These are phyloP conservation scores for Forbesichthys agassizii DNA, from an alignment of 2,113 vertebrate genomes.

Conservation along the genomic window DNA sequence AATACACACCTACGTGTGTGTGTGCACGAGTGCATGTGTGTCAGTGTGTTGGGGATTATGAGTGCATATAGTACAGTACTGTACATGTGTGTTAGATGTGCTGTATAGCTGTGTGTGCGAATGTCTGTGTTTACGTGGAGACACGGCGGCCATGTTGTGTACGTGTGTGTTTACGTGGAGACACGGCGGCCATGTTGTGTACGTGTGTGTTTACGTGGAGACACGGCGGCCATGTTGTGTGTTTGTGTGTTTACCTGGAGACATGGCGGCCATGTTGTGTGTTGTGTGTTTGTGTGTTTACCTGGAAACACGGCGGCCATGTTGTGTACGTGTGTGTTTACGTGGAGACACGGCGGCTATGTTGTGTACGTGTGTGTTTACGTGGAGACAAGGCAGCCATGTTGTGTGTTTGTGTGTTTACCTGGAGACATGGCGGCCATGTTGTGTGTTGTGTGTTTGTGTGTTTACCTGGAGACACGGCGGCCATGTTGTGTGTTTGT, in stretches of 20 bases:
- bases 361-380: not conserved
- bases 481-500: not conserved
- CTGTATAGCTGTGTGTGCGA: not conserved
- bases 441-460: not conserved
- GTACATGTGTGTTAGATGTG: not conserved
- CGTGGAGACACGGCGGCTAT: not conserved
- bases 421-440: not conserved
- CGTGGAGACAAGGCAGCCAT: not conserved
- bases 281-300: too few species aligned
- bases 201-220: not conserved
- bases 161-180: not conserved
- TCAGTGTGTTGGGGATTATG: not conserved
- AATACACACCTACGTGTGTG: not conserved
- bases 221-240: constrained; percentile 32
- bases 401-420: not conserved
- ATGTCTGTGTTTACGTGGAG: not conserved
- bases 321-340: too few species aligned
- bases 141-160: not conserved
- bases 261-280: too few species aligned
- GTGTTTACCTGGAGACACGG: not conserved
- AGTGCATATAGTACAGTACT: not conserved
- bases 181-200: not conserved
- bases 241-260: too few species aligned
- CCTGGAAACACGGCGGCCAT: too few species aligned
- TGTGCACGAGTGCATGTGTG: not conserved